phyloP scores from a whole-genome alignment of 1,140 invertebrate species.

The Aphelinus atriplicis region DNA sequence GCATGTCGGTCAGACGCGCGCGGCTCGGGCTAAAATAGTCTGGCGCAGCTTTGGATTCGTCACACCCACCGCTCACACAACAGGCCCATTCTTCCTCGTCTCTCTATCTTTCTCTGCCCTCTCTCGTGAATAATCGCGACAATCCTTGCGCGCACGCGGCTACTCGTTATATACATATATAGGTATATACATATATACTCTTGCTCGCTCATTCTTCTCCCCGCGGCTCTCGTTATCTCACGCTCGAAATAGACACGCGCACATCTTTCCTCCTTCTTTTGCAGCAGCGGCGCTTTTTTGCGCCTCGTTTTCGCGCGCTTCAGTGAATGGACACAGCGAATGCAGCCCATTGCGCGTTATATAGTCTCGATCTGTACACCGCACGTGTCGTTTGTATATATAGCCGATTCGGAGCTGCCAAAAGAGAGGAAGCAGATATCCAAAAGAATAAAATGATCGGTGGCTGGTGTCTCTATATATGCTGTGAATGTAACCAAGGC shows the following conservation, averaged over 20 bases:
- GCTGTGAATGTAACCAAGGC: too few relatives aligned
- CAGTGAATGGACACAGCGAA: too few relatives aligned
- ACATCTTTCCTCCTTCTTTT: not conserved
- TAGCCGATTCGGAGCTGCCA: too few relatives aligned
- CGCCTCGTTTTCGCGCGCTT: not conserved
- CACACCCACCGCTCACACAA: conserved; percentile 20
- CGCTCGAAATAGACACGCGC: not conserved
- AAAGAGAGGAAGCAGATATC: too few relatives aligned
- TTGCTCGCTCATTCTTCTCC: not conserved
- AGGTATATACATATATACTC: not conserved
- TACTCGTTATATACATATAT: not conserved
- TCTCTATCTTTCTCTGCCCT: not conserved
- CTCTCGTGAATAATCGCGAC: conserved; percentile 34
- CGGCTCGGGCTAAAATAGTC: not conserved
- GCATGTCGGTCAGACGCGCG: conserved; percentile 28
- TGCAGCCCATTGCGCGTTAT: too few relatives aligned
- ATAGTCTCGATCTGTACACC: too few relatives aligned
- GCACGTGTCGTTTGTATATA: too few relatives aligned
- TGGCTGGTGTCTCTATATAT: too few relatives aligned
- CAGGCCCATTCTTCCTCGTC: conserved; percentile 20
- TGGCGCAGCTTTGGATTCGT: conserved; percentile 19
- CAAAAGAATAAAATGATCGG: too few relatives aligned
- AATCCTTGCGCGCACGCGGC: not conserved
- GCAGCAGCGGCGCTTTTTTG: not conserved
- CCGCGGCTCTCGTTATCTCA: conserved; percentile 1